Evolutionary conservation across 2,113 vertebrate genomes (phyloP), one percentile per base, ranked within the genome.

Genomic region (Procapra przewalskii): DNA sequence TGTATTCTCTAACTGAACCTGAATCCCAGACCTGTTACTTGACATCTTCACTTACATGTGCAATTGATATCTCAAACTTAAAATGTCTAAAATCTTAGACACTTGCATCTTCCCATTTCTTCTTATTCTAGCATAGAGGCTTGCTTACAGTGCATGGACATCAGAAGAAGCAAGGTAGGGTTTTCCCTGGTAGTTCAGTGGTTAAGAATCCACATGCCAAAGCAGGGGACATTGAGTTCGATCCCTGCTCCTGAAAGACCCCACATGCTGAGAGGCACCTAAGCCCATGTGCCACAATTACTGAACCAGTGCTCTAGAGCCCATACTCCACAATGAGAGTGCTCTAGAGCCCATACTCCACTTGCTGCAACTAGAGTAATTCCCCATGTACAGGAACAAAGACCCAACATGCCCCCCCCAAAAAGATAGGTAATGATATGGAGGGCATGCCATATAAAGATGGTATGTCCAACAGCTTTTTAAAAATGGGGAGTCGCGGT

Each of bases 401-500:
- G 67, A 23, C 19, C n/a, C n/a, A 40, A 23, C n/a, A 71, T 40
- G n/a, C 19, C 9, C 64, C n/a, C 15, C 9, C 2, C 3, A 43
- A 77, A 77, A 77, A 75, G n/a, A 40, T 40, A 82, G 1, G 71
- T 10, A 85, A 25, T 31, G n/a, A 84, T 6, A 43, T 1, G 33
- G 14, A 36, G 16, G 6, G 50, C 48, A 43, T 79, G 55, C 6
- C 13, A 29, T 15, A 33, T 29, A 19, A 85, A 60, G n/a, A 10
- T 3, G 2, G 3, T 45, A 8, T 77, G 11, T 48, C 21, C 54
- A 48, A 15, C 2, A 85, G 33, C 17, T 85, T 60, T 40, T 85
- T 23, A 29, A 48, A 57, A 86, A 7, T 6, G 33, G 3, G 9
- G 55, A 2, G 11, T 6, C 3, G 9, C 0, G 3, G 6, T 14